Percentiles rank a stretch among this genome's conserved stretches.
Conservation (phyloP, 2,797 vertebrate species). For the Coregonus sp. region DNA sequence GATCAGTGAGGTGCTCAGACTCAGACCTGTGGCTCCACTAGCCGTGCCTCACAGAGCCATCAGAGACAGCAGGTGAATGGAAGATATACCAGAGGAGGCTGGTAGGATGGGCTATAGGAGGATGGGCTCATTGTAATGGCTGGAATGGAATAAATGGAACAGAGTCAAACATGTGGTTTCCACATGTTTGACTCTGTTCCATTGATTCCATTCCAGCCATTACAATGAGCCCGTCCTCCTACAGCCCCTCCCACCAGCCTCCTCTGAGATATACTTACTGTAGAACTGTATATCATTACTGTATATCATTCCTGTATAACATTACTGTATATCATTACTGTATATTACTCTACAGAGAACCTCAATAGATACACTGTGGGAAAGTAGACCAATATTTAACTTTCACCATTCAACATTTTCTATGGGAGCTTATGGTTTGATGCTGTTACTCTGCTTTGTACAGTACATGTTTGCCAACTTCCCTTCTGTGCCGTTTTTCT, state of each 20-base stretch:
- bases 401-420: too few relatives aligned
- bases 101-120: too few relatives aligned
- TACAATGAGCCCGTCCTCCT: too few relatives aligned
- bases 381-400: background rate
- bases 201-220: too few relatives aligned
- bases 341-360: background rate
- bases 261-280: too few relatives aligned
- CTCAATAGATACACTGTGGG: background rate
- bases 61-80: constrained; percentile 30
- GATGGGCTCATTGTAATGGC: too few relatives aligned
- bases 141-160: too few relatives aligned
- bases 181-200: too few relatives aligned
- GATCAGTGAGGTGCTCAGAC: constrained; percentile 83
- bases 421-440: background rate
- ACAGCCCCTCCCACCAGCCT: too few relatives aligned
- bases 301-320: too few relatives aligned
- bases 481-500: background rate
- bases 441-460: background rate
- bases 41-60: constrained; percentile 85
- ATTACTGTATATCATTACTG: background rate
- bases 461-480: background rate
- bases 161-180: too few relatives aligned
- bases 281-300: background rate
- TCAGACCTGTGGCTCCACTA: constrained; percentile 85
- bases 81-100: background rate